Evolutionary conservation across 2,113 vertebrate species (phyloP), one percentile per base, ranked within the genome.

Genomic region (Cottus gobio): DNA sequence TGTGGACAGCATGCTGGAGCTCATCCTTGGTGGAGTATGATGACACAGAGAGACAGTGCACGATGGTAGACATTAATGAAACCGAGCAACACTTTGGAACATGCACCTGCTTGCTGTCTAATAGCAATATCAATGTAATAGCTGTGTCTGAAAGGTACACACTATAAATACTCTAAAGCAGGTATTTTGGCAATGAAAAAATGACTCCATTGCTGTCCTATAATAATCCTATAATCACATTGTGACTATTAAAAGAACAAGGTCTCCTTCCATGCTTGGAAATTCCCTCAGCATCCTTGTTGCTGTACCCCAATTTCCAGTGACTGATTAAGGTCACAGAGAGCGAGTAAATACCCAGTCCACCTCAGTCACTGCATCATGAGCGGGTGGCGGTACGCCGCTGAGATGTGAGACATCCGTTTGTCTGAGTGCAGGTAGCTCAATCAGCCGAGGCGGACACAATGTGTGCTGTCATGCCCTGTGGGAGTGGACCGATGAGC

Each of bases 311-410:
- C 30, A 52, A 36, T 42, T 61, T 72, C 16, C 61, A 60, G 42
- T 61, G 52, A 66, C 52, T 77, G 42, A 77, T 77, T 70, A 60
- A 73, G 80, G 68, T 70, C 48, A 30, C 26, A 68, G 54, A 68
- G 54, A 50, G 71, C 28, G 48, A 60, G 39, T 65, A 52, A 34
- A 76, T 56, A 60, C 56, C 44, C 56, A 31, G 36, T 66, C 60
- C 52, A 10, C 16, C 54, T 56, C 20, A 36, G 66, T 44, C 72
- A 24, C 20, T 54, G 50, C 39, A 39, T 74, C 58, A 13, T 13
- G 36, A 69, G 71, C 22, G 2, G 16, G 36, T 26, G 37, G 39
- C 50, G 39, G 39, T 22, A 31, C 0, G 9, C 62, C 20, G 5
- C 34, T 52, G 39, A 72, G 62, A 60, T 62, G 61, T 54, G 54